Evolutionary conservation across 2,797 vertebrate species (phyloP).

Genomic region (Rhodeus uyekii): DNA sequence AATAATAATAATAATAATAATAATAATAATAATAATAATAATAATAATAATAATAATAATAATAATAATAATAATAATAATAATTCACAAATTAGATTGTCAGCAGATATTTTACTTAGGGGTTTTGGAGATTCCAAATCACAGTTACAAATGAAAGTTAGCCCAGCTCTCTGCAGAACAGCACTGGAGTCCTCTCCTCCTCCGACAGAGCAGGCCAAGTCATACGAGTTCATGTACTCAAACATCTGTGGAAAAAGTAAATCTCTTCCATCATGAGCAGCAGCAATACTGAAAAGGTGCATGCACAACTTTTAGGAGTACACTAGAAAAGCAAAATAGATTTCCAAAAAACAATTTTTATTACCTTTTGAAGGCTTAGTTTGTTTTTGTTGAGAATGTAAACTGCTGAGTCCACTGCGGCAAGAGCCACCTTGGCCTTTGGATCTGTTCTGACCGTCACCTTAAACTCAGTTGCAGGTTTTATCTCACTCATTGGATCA

Average conservation of each 20-base stretch:
- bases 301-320: not conserved
- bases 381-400: constrained; percentile 74
- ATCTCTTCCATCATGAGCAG: not conserved
- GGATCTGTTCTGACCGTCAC: constrained; percentile 64
- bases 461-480: constrained; percentile 57
- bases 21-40: too few species aligned
- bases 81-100: not conserved
- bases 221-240: constrained; percentile 75
- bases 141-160: constrained; percentile 67
- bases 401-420: constrained; percentile 71
- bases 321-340: not conserved
- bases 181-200: constrained; percentile 64
- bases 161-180: constrained; percentile 70
- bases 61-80: too few species aligned
- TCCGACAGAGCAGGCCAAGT: constrained; percentile 73
- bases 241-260: constrained; percentile 66
- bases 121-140: not conserved
- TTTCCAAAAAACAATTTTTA: not conserved
- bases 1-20: too few species aligned
- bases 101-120: fast-evolving
- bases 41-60: too few species aligned
- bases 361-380: constrained; percentile 70
- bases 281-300: not conserved
- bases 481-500: constrained; percentile 57
- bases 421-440: constrained; percentile 64